Percentiles rank a stretch among this genome's conserved stretches.
phyloP scores from a whole-genome alignment of 2,113 vertebrate species.

The Gambusia affinis region DNA sequence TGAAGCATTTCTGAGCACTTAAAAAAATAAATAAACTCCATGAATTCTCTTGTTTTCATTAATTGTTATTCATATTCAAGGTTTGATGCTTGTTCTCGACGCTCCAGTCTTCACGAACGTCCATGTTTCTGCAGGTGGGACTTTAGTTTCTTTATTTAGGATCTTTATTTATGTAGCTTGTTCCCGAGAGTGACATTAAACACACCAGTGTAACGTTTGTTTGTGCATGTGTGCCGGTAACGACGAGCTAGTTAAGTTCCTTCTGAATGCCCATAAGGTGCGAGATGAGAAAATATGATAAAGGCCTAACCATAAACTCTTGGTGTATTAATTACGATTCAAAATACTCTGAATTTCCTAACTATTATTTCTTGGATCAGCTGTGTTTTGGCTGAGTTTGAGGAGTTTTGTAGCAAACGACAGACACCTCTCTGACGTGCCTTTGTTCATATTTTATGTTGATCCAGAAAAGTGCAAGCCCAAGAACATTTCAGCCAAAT shows the following conservation, averaged over 20 bases:
- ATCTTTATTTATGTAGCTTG: no score
- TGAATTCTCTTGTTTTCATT: neutral
- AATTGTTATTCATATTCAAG: slow-evolving; percentile 21
- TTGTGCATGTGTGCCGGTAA: no score
- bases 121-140: slow-evolving; percentile 8
- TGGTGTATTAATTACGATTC: neutral
- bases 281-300: neutral
- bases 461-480: slow-evolving; percentile 14
- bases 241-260: no score
- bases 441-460: slow-evolving; percentile 9
- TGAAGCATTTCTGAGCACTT: neutral
- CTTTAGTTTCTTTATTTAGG: neutral
- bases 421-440: no score
- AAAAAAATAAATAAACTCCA: neutral
- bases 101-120: neutral
- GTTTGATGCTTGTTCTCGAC: slow-evolving; percentile 23
- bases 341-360: neutral
- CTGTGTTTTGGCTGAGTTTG: neutral
- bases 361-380: neutral
- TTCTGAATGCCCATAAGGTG: neutral
- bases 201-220: no score
- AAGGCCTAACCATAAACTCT: no score
- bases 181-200: no score
- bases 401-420: neutral
- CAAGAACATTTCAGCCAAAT: neutral